phyloP scores from a whole-genome alignment of 2,797 vertebrate genomes.

The Eospalax fontanierii region DNA sequence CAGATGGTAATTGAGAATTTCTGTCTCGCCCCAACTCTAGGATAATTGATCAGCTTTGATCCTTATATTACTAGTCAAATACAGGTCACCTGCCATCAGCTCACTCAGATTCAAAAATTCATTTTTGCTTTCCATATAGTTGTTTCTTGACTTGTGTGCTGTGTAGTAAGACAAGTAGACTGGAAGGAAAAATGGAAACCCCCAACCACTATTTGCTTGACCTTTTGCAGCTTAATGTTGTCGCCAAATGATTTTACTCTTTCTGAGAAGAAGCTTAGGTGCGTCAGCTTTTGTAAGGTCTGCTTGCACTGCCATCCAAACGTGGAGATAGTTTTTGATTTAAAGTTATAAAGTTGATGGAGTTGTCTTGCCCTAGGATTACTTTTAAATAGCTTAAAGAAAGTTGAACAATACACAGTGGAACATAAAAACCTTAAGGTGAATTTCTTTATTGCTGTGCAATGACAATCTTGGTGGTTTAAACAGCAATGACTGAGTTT shows the following conservation, averaged over 20 bases:
- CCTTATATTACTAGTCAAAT: not conserved
- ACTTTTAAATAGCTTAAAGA: constrained; percentile 44
- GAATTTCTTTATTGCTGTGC: constrained; percentile 2
- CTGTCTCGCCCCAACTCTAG: too few relatives aligned
- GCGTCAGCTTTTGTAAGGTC: not conserved
- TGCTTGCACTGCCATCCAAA: constrained; percentile 35
- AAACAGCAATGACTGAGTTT: not conserved
- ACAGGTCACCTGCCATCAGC: not conserved
- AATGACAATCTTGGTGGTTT: constrained; percentile 40
- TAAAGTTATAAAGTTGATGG: constrained; percentile 41
- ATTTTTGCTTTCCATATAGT: not conserved
- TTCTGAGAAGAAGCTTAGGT: constrained; percentile 12
- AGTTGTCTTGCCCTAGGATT: constrained; percentile 39
- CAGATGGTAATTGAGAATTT: not conserved
- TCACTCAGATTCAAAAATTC: not conserved
- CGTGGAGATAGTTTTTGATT: constrained; percentile 41
- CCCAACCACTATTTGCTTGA: constrained; percentile 4
- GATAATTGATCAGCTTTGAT: too few relatives aligned
- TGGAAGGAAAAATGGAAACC: not conserved
- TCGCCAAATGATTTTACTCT: constrained; percentile 14
- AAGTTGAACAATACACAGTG: constrained; percentile 61
- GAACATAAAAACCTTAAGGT: constrained; percentile 48
- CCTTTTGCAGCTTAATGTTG: not conserved
- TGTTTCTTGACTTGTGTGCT: constrained; percentile 22
- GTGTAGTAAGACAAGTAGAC: constrained; percentile 49